phyloP scores from a whole-genome alignment of 2,888 invertebrate genomes.

The Synanthedon myopaeformis region DNA sequence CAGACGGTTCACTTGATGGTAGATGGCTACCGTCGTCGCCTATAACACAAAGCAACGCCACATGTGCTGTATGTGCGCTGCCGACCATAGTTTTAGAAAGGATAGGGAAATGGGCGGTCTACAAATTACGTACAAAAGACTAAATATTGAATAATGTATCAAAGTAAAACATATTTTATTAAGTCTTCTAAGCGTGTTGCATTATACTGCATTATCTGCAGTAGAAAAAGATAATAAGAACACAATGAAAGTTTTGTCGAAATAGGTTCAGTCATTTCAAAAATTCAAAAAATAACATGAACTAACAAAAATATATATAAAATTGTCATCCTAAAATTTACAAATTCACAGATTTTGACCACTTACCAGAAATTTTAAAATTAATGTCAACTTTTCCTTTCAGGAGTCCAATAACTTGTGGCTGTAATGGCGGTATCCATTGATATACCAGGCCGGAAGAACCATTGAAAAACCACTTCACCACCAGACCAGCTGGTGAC shows the following conservation, averaged over 20 bases:
- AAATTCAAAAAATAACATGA: not conserved
- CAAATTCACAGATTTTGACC: not conserved
- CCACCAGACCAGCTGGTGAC: constrained; percentile 42
- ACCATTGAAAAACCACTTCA: constrained; percentile 66
- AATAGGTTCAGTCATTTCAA: not conserved
- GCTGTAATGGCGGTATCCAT: constrained; percentile 59
- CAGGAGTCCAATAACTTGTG: constrained; percentile 56
- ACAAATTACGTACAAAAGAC: no score
- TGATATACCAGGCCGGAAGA: constrained; percentile 57
- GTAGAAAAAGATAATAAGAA: no score
- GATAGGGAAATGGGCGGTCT: no score
- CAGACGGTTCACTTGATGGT: no score
- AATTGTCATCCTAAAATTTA: not conserved
- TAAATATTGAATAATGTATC: not conserved
- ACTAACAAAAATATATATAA: not conserved
- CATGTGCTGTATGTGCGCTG: no score
- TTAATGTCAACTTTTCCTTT: constrained; percentile 57
- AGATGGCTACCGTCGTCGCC: no score
- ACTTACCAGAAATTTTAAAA: constrained; percentile 53
- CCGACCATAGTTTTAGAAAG: no score
- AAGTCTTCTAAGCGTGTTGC: not conserved
- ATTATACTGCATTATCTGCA: no score
- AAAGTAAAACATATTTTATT: not conserved
- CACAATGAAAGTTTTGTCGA: not conserved
- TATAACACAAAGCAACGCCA: no score